Conservation (phyloP, 1,140 invertebrate genomes). For the Orius insidiosus region DNA sequence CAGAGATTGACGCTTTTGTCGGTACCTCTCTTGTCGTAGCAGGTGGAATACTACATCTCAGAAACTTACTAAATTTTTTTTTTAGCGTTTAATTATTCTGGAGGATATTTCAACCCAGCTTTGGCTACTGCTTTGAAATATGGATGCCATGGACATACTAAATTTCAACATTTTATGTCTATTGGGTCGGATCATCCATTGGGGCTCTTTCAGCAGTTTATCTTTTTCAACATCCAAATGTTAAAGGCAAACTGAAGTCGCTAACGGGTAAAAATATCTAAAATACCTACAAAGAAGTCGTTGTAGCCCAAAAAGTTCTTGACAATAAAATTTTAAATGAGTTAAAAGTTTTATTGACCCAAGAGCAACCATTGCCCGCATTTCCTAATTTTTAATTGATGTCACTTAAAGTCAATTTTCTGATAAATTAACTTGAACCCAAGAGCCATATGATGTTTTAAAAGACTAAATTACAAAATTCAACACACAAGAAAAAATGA, state of each 20-base stretch:
- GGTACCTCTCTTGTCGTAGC: slow-evolving; percentile 63
- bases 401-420: no score
- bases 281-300: no score
- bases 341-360: no score
- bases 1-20: slow-evolving; percentile 55
- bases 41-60: slow-evolving; percentile 23
- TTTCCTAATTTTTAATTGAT: no score
- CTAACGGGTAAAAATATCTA: background rate
- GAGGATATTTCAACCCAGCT: slow-evolving; percentile 87
- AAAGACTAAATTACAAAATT: no score
- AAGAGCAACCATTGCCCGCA: no score
- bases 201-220: slow-evolving; percentile 36
- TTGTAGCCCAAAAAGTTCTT: no score
- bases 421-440: no score
- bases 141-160: slow-evolving; percentile 65
- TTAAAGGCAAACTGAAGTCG: slow-evolving; percentile 9
- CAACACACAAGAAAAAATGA: no score
- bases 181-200: slow-evolving; percentile 66
- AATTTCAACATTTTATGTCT: slow-evolving; percentile 65
- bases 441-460: no score
- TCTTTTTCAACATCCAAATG: slow-evolving; percentile 12
- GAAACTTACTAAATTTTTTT: slow-evolving; percentile 21
- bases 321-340: no score
- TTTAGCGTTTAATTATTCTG: slow-evolving; percentile 76
- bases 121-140: slow-evolving; percentile 73